Evolutionary conservation across 2,888 invertebrate species (phyloP).

Genomic region (Platypus cylindrus): DNA sequence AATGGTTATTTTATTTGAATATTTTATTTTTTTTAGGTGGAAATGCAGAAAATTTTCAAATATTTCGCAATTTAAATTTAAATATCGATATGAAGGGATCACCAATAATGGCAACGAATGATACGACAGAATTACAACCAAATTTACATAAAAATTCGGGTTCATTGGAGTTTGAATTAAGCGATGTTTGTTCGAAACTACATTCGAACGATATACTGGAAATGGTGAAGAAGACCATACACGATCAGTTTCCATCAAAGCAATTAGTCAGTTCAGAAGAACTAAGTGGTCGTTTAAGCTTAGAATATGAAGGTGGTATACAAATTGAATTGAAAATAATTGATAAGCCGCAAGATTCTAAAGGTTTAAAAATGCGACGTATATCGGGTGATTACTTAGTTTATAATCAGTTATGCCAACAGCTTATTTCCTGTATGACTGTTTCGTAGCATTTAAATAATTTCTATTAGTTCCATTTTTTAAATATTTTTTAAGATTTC

Average conservation of each 20-base stretch:
- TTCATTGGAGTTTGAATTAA: constrained; percentile 59
- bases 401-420: constrained; percentile 78
- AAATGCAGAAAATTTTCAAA: constrained; percentile 14
- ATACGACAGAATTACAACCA: constrained; percentile 12
- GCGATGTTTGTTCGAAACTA: constrained; percentile 66
- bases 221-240: constrained; percentile 66
- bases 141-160: constrained; percentile 32
- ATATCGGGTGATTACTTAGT: constrained; percentile 81
- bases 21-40: constrained; percentile 10
- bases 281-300: constrained; percentile 28
- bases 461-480: constrained; percentile 3
- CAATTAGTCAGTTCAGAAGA: constrained; percentile 39
- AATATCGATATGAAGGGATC: constrained; percentile 11
- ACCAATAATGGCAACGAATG: constrained; percentile 8
- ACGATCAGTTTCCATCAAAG: constrained; percentile 63
- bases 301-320: constrained; percentile 53
- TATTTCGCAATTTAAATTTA: constrained; percentile 28
- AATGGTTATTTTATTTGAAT: no score
- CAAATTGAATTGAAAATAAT: constrained; percentile 76
- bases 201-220: constrained; percentile 70
- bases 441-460: constrained; percentile 40
- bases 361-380: constrained; percentile 72
- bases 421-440: constrained; percentile 74
- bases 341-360: constrained; percentile 52
- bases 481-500: no score